Percentiles rank a stretch among this genome's conserved stretches.
These are phyloP conservation scores for Aphodius sticticus DNA, from an alignment of 2,888 invertebrate genomes.

Conservation along the genomic window DNA sequence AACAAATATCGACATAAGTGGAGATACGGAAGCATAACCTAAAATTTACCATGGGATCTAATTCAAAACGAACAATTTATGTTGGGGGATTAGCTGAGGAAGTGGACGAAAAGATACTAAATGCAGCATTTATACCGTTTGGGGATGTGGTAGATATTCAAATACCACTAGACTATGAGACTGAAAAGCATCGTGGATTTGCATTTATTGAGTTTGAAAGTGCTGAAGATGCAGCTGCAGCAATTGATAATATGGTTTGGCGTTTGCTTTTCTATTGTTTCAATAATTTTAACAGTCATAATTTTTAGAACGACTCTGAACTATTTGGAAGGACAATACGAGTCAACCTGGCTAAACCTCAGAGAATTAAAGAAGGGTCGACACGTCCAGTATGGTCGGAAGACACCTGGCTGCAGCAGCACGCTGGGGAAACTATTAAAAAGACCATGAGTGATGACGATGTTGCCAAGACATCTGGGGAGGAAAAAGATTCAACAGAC, in stretches of 20 bases:
- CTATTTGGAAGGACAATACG: constrained; percentile 95
- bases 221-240: constrained; percentile 97
- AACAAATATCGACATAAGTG: too few species aligned
- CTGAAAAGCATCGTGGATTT: constrained; percentile 97
- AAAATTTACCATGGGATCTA: constrained; percentile 61
- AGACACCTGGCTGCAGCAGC: constrained; percentile 97
- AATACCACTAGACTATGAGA: constrained; percentile 97
- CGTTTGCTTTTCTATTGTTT: constrained; percentile 29
- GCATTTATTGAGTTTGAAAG: constrained; percentile 98
- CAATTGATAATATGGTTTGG: constrained; percentile 97
- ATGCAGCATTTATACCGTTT: constrained; percentile 98
- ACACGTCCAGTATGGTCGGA: constrained; percentile 97
- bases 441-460: constrained; percentile 56
- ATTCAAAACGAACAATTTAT: constrained; percentile 83
- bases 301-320: constrained; percentile 91
- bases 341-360: constrained; percentile 97
- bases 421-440: constrained; percentile 88
- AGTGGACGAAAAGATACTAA: constrained; percentile 93
- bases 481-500: constrained; percentile 39
- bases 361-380: constrained; percentile 94
- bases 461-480: constrained; percentile 46
- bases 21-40: neutral
- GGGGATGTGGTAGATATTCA: constrained; percentile 98
- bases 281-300: constrained; percentile 25
- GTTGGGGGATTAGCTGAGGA: constrained; percentile 92